phyloP scores from a whole-genome alignment of 2,888 invertebrate species.

The Amiota minor region DNA sequence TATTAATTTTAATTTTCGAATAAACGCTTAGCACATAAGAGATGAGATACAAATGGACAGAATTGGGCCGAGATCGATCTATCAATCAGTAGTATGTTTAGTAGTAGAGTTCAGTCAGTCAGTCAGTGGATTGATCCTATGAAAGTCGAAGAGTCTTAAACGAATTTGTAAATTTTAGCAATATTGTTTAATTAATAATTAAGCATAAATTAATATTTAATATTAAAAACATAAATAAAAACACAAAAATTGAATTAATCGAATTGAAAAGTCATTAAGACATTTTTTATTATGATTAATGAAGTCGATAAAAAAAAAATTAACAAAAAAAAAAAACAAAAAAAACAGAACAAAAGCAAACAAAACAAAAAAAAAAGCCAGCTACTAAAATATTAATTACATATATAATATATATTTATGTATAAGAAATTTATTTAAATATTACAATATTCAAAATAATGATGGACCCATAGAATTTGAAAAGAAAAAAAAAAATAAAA shows the following conservation, averaged over 20 bases:
- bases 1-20: background rate
- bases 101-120: too few species aligned
- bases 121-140: too few species aligned
- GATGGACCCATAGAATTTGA: conserved; percentile 3
- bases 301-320: background rate
- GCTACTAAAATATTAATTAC: background rate
- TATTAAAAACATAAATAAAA: conserved; percentile 40
- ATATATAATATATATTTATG: background rate
- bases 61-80: too few species aligned
- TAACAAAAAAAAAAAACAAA: conserved; percentile 10
- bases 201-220: conserved; percentile 41
- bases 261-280: conserved; percentile 5
- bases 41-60: background rate
- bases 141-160: conserved; percentile 54
- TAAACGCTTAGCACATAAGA: conserved; percentile 50
- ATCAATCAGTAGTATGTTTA: too few species aligned
- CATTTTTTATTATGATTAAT: background rate
- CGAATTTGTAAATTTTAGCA: conserved; percentile 67
- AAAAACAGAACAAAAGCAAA: background rate
- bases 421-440: background rate
- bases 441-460: too few species aligned
- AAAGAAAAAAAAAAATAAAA: background rate
- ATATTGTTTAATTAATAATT: conserved; percentile 59
- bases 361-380: conserved; percentile 1
- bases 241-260: conserved; percentile 32